Conservation (phyloP, 2,888 invertebrate species). For the Pristionchus mayeri region DNA sequence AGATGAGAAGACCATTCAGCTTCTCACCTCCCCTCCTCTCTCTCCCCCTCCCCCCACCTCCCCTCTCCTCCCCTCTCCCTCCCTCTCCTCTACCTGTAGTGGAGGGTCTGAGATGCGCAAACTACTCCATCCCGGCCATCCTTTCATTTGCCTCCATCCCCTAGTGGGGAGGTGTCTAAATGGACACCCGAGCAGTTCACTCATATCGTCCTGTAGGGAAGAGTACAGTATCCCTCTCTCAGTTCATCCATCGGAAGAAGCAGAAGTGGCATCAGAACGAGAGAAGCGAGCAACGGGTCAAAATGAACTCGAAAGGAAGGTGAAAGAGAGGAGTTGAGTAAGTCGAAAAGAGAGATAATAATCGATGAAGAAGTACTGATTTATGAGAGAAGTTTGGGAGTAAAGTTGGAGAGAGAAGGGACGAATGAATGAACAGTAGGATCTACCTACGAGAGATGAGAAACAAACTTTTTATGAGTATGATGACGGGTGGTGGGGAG, state of each 20-base stretch:
- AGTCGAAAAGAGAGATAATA: conserved; percentile 36
- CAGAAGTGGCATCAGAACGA: too few relatives aligned
- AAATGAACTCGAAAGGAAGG: not conserved
- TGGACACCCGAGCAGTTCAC: too few relatives aligned
- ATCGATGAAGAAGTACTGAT: conserved; percentile 22
- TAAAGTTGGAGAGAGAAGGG: not conserved
- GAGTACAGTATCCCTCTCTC: too few relatives aligned
- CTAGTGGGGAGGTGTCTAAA: not conserved
- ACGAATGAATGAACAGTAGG: not conserved
- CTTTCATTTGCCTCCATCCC: not conserved
- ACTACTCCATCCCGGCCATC: conserved; percentile 5
- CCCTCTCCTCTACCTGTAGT: conserved; percentile 29
- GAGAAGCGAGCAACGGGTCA: not conserved
- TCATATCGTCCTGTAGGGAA: too few relatives aligned
- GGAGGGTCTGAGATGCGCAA: conserved; percentile 28
- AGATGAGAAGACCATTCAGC: conserved; percentile 46
- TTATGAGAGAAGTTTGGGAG: conserved; percentile 12
- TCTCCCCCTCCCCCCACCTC: not conserved
- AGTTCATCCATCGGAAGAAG: too few relatives aligned
- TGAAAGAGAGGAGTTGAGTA: not conserved
- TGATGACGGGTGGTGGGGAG: not conserved
- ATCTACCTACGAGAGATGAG: conserved; percentile 20
- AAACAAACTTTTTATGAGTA: conserved; percentile 6
- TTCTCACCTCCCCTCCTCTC: conserved; percentile 49
- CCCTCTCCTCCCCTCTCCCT: conserved; percentile 39